Base-by-base conservation (phyloP, 2,888 invertebrate species). In the Thymelicus lineola region DNA sequence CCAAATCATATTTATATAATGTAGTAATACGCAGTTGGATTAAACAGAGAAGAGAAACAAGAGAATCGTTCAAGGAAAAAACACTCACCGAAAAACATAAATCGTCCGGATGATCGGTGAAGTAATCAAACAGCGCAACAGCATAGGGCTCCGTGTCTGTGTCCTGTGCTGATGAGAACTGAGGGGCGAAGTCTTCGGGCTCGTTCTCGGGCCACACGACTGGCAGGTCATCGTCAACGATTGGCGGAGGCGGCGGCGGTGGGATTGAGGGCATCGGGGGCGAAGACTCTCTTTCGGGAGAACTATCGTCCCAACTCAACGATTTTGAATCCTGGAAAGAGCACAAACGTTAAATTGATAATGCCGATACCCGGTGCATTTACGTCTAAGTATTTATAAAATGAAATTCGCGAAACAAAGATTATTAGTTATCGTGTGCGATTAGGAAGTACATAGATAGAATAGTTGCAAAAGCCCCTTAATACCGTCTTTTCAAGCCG, bases 181-280 rank as follows among this genome's bases (percentile, higher is more conserved):
- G 46, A 4, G 45, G 46, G 57, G 80, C 77, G 2, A 77, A 73
- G n/a, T 72, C 73, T 48, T 81, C 81, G 35, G 71, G 79, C 5
- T 73, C 66, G 17, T 79, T 79, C 15, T 78, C 78, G 3, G 82
- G 81, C 86, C 88, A 88, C 70, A 79, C 84, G 76, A 82, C 87
- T 2, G 82, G 79, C 42, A 83, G 71, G 48, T 88, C 88, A 3
- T 86, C 94, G 67, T 79, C 91, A 46, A 86, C 82, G 14, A 84
- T 81, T 12, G 90, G 84, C 0, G 97, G 97, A 4, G 96, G 97
- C 57, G 96, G 96, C 1, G 97, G 97, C 3, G 97, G 97, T 7
- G 97, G 97, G 75, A 96, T 94, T 53, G 94, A 95, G 9, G 97
- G 97, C 97, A 97, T 97, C 0, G 97, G 97, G 0, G 96, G 96